Base-by-base conservation (phyloP, 1,140 invertebrate species). In the Phocides pigmalion region DNA sequence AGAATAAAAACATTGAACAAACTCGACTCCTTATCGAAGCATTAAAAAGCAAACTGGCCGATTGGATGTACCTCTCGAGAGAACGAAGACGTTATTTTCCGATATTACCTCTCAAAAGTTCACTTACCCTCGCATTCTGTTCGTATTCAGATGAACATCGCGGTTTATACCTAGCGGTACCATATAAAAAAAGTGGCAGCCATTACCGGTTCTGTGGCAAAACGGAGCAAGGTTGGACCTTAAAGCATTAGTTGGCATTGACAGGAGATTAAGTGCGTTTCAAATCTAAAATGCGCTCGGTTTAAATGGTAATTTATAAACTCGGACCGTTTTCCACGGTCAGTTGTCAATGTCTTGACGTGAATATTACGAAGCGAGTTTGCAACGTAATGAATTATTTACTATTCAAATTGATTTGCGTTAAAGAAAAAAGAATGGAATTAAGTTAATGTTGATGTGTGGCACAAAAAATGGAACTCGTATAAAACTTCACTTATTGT, bases 101-200 rank as follows among this genome's bases (percentile, higher is more conserved):
- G 49, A 71, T 62, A 64, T 42, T 51, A 44, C 53, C 42, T 41
- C 47, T 61, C 66, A 49, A 66, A 73, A 75, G 77, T 82, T 75
- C 70, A 66, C 61, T 76, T 73, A 75, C 68, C 68, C 68, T 50
- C 62, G 66, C 67, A 73, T 79, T 74, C 72, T 72, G 70, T 68
- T 66, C 69, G 70, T 74, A 82, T 79, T 79, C 71, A 77, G 72
- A 79, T 74, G 68, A 70, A 50, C 64, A 19, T 62, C 56, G 62
- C 72, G 74, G n/a, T 75, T 68, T 71, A 72, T 70, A 71, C 65
- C 72, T 80, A 83, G 78, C 79, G 76, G 82, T 71, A 70, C 32
- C 20, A 59, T 50, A 68, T 79, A 79, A 87, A 86, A n/a, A 83
- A 83, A 73, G 56, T 14, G 56, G 74, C 68, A 50, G 65, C 64